A percentile compares a stretch with the other conserved stretches of the same genome.
phyloP scores from a whole-genome alignment of 2,797 vertebrate genomes.

The Podargus strigoides region DNA sequence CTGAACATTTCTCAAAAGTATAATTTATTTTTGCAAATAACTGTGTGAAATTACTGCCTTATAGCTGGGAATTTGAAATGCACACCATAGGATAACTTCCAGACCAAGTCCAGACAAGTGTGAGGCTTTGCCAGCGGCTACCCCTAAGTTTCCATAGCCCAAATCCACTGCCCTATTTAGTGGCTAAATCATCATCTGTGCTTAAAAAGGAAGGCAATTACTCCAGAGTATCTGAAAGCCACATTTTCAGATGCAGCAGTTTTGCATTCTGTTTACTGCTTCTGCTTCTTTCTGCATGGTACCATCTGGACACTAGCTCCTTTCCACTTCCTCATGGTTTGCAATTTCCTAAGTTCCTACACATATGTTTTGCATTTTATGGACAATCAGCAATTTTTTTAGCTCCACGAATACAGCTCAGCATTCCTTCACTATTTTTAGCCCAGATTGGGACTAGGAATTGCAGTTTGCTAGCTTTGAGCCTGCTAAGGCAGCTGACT shows the following conservation, averaged over 20 bases:
- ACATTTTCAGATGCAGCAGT: not conserved
- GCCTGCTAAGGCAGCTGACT: not conserved
- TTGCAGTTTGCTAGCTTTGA: not conserved
- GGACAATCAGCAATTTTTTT: slow-evolving; percentile 28
- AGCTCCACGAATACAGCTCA: not conserved
- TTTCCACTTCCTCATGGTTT: slow-evolving; percentile 16
- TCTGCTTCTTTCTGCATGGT: not conserved
- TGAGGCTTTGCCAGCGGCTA: not conserved
- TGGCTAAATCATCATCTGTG: not conserved
- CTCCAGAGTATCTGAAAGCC: not conserved
- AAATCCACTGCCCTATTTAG: not conserved
- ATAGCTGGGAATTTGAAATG: not conserved
- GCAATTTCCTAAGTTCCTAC: not conserved
- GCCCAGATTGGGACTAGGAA: not conserved
- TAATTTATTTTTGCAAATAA: not conserved
- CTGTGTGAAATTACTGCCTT: not conserved
- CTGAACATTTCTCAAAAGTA: not conserved
- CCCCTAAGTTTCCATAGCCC: not conserved
- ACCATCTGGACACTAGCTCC: not conserved
- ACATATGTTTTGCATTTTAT: not conserved
- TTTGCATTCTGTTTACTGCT: not conserved
- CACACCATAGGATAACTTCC: not conserved
- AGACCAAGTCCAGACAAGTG: not conserved
- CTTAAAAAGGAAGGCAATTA: not conserved
- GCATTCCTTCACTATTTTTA: slow-evolving; percentile 23